Evolutionary conservation across 2,888 invertebrate genomes (phyloP).

Genomic region (Drosophila trichaetosa): DNA sequence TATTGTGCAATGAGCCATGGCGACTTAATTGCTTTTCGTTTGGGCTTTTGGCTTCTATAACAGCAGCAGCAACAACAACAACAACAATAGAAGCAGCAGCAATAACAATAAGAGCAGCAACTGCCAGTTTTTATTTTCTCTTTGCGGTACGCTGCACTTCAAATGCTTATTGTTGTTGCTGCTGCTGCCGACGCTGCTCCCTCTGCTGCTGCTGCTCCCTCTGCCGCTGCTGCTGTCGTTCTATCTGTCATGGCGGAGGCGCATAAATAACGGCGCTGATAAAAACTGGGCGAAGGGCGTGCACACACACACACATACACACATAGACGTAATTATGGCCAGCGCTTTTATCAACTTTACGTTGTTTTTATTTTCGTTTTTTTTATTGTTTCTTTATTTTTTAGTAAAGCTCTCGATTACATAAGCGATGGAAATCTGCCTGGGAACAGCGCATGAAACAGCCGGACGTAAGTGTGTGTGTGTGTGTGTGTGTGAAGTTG

Average conservation of each 20-base stretch:
- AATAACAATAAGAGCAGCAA: slow-evolving; percentile 28
- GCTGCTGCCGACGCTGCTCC: slow-evolving; percentile 13
- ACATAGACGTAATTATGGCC: slow-evolving; percentile 70
- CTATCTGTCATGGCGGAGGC: slow-evolving; percentile 64
- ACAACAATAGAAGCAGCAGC: slow-evolving; percentile 17
- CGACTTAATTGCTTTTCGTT: slow-evolving; percentile 80
- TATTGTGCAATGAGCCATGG: slow-evolving; percentile 80
- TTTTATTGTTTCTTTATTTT: slow-evolving; percentile 58
- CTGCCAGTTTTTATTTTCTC: slow-evolving; percentile 56
- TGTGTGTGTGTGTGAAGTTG: slow-evolving; percentile 56
- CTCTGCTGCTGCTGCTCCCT: slow-evolving; percentile 22
- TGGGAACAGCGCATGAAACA: slow-evolving; percentile 43
- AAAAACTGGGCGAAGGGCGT: slow-evolving; percentile 77
- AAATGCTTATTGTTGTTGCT: slow-evolving; percentile 61
- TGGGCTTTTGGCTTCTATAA: slow-evolving; percentile 64
- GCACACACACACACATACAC: slow-evolving; percentile 27
- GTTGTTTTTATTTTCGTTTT: slow-evolving; percentile 37
- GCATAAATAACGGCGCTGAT: slow-evolving; percentile 75
- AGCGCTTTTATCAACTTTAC: slow-evolving; percentile 70
- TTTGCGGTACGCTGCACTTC: slow-evolving; percentile 78
- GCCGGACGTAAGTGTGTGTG: slow-evolving; percentile 34
- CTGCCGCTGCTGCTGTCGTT: slow-evolving; percentile 37
- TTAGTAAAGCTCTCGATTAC: slow-evolving; percentile 5
- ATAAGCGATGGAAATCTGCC: slow-evolving; percentile 61
- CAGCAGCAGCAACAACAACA: slow-evolving; percentile 29